Base-by-base conservation (phyloP, 2,113 vertebrate genomes). In the Mus spicilegus region DNA sequence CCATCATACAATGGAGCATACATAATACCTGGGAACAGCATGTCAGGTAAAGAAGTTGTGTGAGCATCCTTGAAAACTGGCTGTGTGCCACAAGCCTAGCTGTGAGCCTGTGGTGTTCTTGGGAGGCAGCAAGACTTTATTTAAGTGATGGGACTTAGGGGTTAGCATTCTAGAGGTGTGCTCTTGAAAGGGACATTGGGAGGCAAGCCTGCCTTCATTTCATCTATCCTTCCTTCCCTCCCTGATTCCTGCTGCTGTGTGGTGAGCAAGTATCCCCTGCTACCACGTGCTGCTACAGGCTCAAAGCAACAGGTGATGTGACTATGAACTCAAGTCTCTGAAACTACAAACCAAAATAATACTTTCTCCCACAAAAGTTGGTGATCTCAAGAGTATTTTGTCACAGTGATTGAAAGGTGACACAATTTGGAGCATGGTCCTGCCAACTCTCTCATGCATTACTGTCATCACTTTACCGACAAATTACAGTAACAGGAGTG, bases 371-470 rank as follows among this genome's bases (percentile, higher is more conserved):
- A 67, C 9, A n/a, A 11, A 42, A 67, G 56, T 36, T 26, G 42
- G 54, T n/a, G 11, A 42, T 14, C 46, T 85, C n/a, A 26, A 39
- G 22, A 49, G 12, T 11, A 24, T 33, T 51, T 39, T 63, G 54
- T 51, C 67, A 85, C 3, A 85, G 70, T 76, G 46, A 76, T 16
- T 33, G 26, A 76, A 46, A 26, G 8, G 13, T 12, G 2, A 46
- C 19, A 65, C 11, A 10, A 10, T 22, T 5, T 26, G 67, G 1
- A 58, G 14, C 2, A 0, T 42, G 22, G 85, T 30, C 46, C 54
- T n/a, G 65, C 0, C 10, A 1, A 49, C 9, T 24, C 24, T 84
- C 39, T 12, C n/a, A 6, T 14, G 46, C 20, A 26, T 12, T 13
- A 39, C 20, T 2, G 5, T 26, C 28, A 5, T 17, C 39, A 3